Base-by-base conservation (phyloP, 1,140 invertebrate genomes). In the Drosophila neocordata region DNA sequence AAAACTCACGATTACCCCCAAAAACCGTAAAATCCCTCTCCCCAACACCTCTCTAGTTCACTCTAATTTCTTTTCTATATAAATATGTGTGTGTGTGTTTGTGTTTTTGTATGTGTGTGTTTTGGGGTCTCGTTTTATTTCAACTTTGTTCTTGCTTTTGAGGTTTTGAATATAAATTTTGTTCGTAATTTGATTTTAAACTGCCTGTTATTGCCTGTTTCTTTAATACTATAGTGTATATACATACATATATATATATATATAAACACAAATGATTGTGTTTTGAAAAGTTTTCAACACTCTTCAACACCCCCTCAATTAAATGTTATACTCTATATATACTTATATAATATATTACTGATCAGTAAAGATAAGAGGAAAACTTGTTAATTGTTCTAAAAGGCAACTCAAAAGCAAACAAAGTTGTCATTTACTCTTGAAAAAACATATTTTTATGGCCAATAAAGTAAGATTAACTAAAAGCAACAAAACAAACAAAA, bases 111-210 rank as follows among this genome's bases (percentile, higher is more conserved):
- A 12, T 38, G 15, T 38, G 22, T 24, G 4, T 24, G 22, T 34
- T 51, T 4, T 58, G 65, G 65, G 27, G 62, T 41, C 52, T 65
- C 27, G 53, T 63, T 67, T 76, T 75, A 72, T 66, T 63, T 75
- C 61, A 51, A 75, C 58, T 69, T 79, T 72, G 64, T 65, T 61
- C 48, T 68, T 58, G 55, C 64, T 61, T 24, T 57, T 65, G 72
- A 70, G 83, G 63, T 67, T 88, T 72, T 79, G 84, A 69, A 88
- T 79, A 89, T 83, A 88, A 87, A 89, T 89, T 89, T 79, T 87
- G 84, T 79, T 67, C 68, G 76, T 87, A 89, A 87, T 87, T 89
- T 79, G 79, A 83, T 87, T 89, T 87, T 87, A 83, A 87, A 83
- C 79, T 79, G 79, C 65, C 56, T 67, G 62, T 76, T 82, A 76